phyloP scores from a whole-genome alignment of 1,140 invertebrate genomes.

The Mesaphorura yosii region DNA sequence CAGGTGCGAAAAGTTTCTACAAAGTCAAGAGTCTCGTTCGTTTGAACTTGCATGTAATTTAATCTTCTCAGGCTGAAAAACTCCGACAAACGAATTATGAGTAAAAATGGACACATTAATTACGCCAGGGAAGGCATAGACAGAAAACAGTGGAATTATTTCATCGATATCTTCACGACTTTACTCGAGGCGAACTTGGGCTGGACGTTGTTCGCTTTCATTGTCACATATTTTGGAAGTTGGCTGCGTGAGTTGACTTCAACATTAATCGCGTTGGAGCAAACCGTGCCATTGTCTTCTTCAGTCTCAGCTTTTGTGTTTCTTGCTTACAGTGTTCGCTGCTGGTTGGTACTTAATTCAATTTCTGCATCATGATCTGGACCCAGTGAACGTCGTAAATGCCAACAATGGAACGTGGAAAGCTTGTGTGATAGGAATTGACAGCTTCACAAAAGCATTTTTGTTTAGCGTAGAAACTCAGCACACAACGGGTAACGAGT shows the following conservation, averaged over 20 bases:
- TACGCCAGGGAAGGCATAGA: conserved; percentile 10
- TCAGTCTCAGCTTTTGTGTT: no score
- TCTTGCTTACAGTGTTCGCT: conserved; percentile 16
- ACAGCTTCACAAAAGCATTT: conserved; percentile 14
- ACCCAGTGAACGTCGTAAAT: not conserved
- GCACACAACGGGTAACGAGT: not conserved
- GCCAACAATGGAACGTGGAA: conserved; percentile 5
- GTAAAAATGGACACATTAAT: conserved; percentile 11
- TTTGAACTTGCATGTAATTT: no score
- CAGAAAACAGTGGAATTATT: conserved; percentile 4
- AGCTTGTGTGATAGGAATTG: conserved; percentile 16
- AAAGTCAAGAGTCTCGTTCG: no score
- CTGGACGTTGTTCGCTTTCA: conserved; percentile 19
- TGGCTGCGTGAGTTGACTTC: conserved; percentile 13
- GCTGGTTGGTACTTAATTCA: conserved; percentile 12
- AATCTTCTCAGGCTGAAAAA: no score
- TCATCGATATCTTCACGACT: conserved; percentile 16
- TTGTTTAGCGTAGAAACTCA: conserved; percentile 19
- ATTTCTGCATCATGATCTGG: conserved; percentile 12
- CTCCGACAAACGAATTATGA: conserved; percentile 7
- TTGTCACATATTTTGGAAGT: conserved; percentile 13
- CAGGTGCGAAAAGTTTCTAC: no score
- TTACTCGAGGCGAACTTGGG: conserved; percentile 17
- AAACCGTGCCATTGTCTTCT: not conserved
- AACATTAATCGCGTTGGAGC: not conserved